Evolutionary conservation across 2,113 vertebrate genomes (phyloP), one percentile per base, ranked within the genome.

Genomic region (Nesoenas mayeri): DNA sequence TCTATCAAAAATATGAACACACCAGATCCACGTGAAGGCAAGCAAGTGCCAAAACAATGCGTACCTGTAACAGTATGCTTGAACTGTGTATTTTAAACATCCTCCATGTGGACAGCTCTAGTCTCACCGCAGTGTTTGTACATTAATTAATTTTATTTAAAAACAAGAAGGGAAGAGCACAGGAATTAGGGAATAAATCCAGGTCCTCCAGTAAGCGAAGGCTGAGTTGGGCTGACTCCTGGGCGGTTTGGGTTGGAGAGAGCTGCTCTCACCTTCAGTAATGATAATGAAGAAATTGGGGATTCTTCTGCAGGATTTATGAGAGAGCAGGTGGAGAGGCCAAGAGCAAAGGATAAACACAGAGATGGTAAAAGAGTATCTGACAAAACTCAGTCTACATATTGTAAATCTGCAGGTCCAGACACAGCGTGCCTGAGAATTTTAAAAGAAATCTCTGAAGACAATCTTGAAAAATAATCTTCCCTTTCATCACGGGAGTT

Each of bases 261-360:
- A 96, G 53, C 32, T 2, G 9, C 47, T 89, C 79, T 91, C 79
- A 83, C 66, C 62, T 84, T 93, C 78, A 66, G 85, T 94, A 92
- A 89, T 93, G 85, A 79, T 91, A 96, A 96, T 84, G 86, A 95
- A 91, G 87, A 89, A 94, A 95, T 61, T 64, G 16, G 50, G 73
- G 75, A 96, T 95, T 92, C 75, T 84, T 91, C 79, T 66, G 64
- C 65, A 88, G 83, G 93, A 96, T 95, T 94, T 97, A 95, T 96
- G 92, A 87, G 40, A 64, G 82, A 92, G 87, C 92, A 96, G 71
- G 90, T 95, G 85, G 92, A 96, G 89, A 95, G 89, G 94, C 73
- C 93, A 96, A 94, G 85, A 97, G 72, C 62, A 94, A 94, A 88
- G 93, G 94, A 93, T 97, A 94, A 95, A 96, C 94, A 94, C 40